These are phyloP conservation scores for Semaprochilodus insignis DNA, from an alignment of 2,797 vertebrate species.

Conservation along the genomic window DNA sequence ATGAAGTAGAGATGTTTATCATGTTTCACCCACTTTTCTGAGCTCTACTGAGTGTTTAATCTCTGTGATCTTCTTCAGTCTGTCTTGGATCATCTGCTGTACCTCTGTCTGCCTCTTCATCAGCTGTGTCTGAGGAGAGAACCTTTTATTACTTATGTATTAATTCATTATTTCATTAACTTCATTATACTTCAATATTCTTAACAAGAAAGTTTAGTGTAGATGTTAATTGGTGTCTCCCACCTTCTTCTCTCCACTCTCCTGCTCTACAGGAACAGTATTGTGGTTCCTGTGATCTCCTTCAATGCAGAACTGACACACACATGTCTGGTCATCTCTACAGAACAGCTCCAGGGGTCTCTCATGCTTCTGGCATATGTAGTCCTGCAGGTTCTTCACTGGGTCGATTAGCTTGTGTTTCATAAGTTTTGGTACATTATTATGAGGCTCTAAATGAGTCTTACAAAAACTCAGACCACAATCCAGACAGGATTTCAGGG, in stretches of 20 bases:
- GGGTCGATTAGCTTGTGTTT: slow-evolving; percentile 52
- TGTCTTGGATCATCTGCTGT: slow-evolving; percentile 10
- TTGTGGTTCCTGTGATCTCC: slow-evolving; percentile 45
- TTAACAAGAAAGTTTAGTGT: not conserved
- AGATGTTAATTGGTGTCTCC: not conserved
- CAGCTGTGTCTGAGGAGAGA: slow-evolving; percentile 1
- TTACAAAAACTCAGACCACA: slow-evolving; percentile 39
- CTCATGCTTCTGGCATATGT: slow-evolving; percentile 43
- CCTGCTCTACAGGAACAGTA: slow-evolving; percentile 47
- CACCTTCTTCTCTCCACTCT: slow-evolving; percentile 31
- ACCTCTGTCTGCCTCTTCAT: not conserved
- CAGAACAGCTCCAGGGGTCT: slow-evolving; percentile 52
- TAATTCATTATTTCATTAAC: too few species aligned
- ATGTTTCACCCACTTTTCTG: not conserved
- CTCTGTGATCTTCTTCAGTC: slow-evolving; percentile 2
- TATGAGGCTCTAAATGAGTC: slow-evolving; percentile 42
- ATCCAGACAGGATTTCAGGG: slow-evolving; percentile 31
- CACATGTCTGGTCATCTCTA: slow-evolving; percentile 44
- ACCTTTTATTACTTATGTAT: not conserved
- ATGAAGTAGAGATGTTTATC: not conserved
- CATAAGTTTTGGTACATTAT: slow-evolving; percentile 10
- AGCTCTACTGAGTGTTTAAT: not conserved
- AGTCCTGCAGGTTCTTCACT: slow-evolving; percentile 15
- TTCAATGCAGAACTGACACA: slow-evolving; percentile 38
- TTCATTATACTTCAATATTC: too few species aligned